Evolutionary conservation across 2,113 vertebrate species (phyloP).

Genomic region (Canis aureus): DNA sequence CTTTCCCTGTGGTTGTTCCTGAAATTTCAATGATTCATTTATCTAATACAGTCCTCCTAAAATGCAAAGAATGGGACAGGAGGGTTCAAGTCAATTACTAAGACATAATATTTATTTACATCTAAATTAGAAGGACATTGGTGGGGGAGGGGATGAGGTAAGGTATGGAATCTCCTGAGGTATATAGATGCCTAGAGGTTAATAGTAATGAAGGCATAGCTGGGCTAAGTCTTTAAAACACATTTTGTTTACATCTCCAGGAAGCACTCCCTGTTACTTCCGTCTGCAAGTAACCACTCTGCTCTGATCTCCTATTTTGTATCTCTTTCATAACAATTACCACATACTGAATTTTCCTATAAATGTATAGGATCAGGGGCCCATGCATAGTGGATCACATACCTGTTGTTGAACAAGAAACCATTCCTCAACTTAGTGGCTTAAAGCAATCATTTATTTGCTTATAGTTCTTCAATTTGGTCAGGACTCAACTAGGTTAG

Average conservation of each 20-base stretch:
- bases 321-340: not conserved
- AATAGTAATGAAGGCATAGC: not conserved
- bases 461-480: not conserved
- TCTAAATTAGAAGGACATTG: not conserved
- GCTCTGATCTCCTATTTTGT: not conserved
- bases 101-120: not conserved
- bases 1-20: not conserved
- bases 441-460: not conserved
- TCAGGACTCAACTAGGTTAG: not conserved
- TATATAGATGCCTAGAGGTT: not conserved
- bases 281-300: not conserved
- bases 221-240: not conserved
- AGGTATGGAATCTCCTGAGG: not conserved
- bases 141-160: not conserved
- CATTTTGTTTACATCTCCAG: not conserved
- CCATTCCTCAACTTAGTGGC: not conserved
- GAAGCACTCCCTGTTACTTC: not conserved
- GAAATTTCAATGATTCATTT: not conserved
- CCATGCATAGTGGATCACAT: not conserved
- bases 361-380: not conserved
- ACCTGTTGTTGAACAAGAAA: not conserved
- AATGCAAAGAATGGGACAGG: not conserved
- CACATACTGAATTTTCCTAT: not conserved
- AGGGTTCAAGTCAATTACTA: not conserved
- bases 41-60: not conserved